Conservation (phyloP, 2,113 vertebrate genomes). For the Coturnix japonica region DNA sequence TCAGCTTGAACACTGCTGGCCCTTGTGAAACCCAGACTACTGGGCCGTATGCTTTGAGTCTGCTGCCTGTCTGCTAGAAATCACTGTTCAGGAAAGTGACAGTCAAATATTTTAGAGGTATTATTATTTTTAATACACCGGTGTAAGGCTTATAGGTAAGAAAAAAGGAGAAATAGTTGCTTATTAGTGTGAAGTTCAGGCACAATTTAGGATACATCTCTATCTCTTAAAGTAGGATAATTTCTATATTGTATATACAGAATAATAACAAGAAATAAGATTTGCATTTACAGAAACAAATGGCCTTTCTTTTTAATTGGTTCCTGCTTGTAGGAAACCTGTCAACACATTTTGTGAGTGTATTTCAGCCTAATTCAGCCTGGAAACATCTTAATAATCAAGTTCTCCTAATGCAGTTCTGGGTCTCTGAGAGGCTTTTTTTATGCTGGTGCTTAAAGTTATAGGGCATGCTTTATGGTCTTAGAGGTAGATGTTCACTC, state of each 20-base stretch:
- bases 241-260: neutral
- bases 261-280: neutral
- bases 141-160: neutral
- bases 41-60: neutral
- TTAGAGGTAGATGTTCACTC: neutral
- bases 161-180: neutral
- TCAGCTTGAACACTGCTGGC: constrained; percentile 6
- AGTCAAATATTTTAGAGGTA: neutral
- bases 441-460: neutral
- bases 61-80: constrained; percentile 3
- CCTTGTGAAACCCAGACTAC: constrained; percentile 1
- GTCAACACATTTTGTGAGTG: constrained; percentile 13
- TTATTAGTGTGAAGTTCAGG: neutral
- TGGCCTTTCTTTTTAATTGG: constrained; percentile 17
- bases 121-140: constrained; percentile 23
- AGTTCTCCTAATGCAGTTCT: neutral
- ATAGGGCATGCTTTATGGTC: neutral
- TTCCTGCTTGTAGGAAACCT: constrained; percentile 2
- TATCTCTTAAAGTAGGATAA: neutral
- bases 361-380: constrained; percentile 21
- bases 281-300: constrained; percentile 21
- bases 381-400: constrained; percentile 13
- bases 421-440: neutral
- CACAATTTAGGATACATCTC: neutral
- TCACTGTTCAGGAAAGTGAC: constrained; percentile 4